Conservation (phyloP, 2,797 vertebrate genomes). For the Myoxocephalus aenaeus region DNA sequence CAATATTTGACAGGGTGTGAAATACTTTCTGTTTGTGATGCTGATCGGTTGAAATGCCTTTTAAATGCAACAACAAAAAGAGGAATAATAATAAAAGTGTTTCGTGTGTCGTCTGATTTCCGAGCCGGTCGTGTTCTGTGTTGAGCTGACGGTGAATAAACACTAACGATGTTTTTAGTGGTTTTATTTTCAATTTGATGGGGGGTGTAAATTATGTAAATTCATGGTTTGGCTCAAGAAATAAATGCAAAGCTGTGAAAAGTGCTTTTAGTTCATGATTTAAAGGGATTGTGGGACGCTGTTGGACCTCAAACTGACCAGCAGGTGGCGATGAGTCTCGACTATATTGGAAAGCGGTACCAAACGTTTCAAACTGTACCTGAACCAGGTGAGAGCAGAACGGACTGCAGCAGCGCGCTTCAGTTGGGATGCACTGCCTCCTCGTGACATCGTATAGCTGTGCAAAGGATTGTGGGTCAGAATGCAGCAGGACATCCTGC, state of each 20-base stretch:
- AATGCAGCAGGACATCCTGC: too few relatives aligned
- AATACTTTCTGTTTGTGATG: constrained; percentile 62
- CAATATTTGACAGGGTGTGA: constrained; percentile 84
- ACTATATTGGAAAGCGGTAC: too few relatives aligned
- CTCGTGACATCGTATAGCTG: too few relatives aligned
- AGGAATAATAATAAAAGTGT: constrained; percentile 67
- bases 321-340: constrained; percentile 36
- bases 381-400: too few relatives aligned
- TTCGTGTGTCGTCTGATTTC: constrained; percentile 52
- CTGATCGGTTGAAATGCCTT: constrained; percentile 61
- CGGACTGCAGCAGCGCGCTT: too few relatives aligned
- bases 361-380: too few relatives aligned
- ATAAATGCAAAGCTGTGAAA: constrained; percentile 52
- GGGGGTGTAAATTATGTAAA: constrained; percentile 52
- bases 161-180: constrained; percentile 4
- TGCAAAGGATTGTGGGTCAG: too few relatives aligned
- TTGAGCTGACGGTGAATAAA: not conserved
- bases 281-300: not conserved
- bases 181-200: constrained; percentile 48
- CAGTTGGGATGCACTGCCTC: too few relatives aligned
- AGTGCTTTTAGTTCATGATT: not conserved
- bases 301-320: constrained; percentile 24
- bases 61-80: constrained; percentile 15
- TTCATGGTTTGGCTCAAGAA: constrained; percentile 77
- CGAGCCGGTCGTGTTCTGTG: not conserved